phyloP scores from a whole-genome alignment of 2,797 vertebrate genomes.

The Apogon hyalosoma region DNA sequence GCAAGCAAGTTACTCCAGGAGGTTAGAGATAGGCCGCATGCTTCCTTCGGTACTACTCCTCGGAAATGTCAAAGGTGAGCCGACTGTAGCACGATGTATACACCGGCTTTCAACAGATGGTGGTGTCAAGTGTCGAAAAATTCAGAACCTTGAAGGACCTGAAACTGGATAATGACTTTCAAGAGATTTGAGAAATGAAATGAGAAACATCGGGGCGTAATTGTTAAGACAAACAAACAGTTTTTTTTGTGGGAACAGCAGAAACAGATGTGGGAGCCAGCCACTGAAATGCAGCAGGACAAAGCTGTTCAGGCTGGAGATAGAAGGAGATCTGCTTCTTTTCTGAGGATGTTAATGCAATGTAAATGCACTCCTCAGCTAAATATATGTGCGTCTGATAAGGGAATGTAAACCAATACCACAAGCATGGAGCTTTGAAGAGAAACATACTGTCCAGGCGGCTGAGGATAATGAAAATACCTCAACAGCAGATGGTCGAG shows the following conservation, averaged over 20 bases:
- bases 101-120: constrained; percentile 67
- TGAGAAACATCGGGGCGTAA: constrained; percentile 81
- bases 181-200: constrained; percentile 81
- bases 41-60: constrained; percentile 38
- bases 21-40: constrained; percentile 53
- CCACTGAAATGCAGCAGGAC: constrained; percentile 66
- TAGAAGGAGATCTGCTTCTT: constrained; percentile 61
- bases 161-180: constrained; percentile 76
- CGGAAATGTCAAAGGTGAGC: constrained; percentile 67
- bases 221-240: constrained; percentile 86
- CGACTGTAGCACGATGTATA: constrained; percentile 34
- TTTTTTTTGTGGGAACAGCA: constrained; percentile 72
- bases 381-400: constrained; percentile 62
- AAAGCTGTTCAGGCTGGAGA: constrained; percentile 36
- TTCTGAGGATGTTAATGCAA: constrained; percentile 52
- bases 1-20: constrained; percentile 50
- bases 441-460: constrained; percentile 13
- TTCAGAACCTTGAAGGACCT: constrained; percentile 71
- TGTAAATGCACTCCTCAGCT: constrained; percentile 50
- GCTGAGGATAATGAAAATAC: constrained; percentile 38
- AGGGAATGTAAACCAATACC: constrained; percentile 62
- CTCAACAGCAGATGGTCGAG: constrained; percentile 24
- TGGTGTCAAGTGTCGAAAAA: constrained; percentile 60
- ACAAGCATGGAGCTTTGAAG: constrained; percentile 24
- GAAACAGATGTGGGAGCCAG: constrained; percentile 83